Base-by-base conservation (phyloP, 2,888 invertebrate genomes). In the Aporophyla nigra region DNA sequence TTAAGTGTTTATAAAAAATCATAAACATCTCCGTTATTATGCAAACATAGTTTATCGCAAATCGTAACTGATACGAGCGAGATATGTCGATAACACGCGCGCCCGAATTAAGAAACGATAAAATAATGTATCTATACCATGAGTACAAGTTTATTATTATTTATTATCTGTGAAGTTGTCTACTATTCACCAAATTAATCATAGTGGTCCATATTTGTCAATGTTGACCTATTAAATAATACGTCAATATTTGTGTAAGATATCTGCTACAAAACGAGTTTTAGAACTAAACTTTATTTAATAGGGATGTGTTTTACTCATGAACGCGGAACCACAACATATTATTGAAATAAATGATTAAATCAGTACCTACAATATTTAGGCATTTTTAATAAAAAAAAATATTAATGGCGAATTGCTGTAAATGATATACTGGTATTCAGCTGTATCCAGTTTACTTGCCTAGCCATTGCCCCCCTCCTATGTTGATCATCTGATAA, bases 21-120 rank as follows among this genome's bases (percentile, higher is more conserved):
- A 79, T 71, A 79, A 83, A 86, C 81, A 76, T 85, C 72, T 79
- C 66, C 61, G 67, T 71, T 84, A 88, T 87, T 86, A 87, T 90
- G 85, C 88, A 89, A 90, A 90, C 87, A 88, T 59, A 33, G 56
- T 74, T 84, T 90, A 89, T 89, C 89, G 81, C 62, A 80, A 85
- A 82, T 87, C 74, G 80, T 89, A 84, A 84, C 83, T 86, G 90
- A 90, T 90, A 88, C 24, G 59, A 71, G 12, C 16, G 40, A 82
- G 85, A 87, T 85, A 87, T 62, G 80, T 84, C 76, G 86, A 89
- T 89, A 87, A 86, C 71, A 49, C 24, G 27, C 14, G 33, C 66
- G 69, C 33, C 61, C 74, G 81, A 86, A 89, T 89, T 86, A 84
- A 89, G 83, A 85, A 80, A 76, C 61, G 85, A 86, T 87, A 87